Conservation (phyloP, 2,797 vertebrate genomes). For the Craterocephalus amniculus region DNA sequence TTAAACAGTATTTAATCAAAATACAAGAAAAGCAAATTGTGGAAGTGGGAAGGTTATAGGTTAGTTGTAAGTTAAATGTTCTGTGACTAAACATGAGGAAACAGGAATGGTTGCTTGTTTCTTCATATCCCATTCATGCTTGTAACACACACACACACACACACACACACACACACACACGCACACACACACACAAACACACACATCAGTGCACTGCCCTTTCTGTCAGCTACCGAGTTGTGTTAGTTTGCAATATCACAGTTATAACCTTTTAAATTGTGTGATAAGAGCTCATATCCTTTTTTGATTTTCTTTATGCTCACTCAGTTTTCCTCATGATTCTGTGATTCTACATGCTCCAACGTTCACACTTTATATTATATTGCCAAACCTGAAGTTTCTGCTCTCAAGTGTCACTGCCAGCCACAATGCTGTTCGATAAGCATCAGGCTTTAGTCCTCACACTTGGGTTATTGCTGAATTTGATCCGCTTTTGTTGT, state of each 20-base stretch:
- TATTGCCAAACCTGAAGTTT: constrained; percentile 22
- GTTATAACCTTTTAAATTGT: constrained; percentile 8
- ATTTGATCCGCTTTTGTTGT: constrained; percentile 21
- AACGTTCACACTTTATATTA: constrained; percentile 1
- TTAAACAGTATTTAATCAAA: not conserved
- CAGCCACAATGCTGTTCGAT: constrained; percentile 33
- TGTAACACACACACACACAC: too few relatives aligned
- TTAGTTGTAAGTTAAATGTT: too few relatives aligned
- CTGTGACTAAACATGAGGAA: not conserved
- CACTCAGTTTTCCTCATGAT: not conserved
- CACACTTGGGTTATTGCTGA: constrained; percentile 4
- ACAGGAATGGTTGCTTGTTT: constrained; percentile 3
- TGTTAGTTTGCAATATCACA: not conserved
- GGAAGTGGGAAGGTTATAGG: not conserved
- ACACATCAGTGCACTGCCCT: constrained; percentile 8
- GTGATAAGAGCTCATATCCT: constrained; percentile 6
- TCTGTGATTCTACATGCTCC: not conserved
- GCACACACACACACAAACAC: not conserved
- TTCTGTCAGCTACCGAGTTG: not conserved
- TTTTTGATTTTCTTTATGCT: not conserved
- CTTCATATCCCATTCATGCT: not conserved
- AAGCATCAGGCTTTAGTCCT: constrained; percentile 14
- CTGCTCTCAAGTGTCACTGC: constrained; percentile 16
- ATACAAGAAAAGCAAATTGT: not conserved
- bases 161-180: not conserved